Evolutionary conservation across 2,113 vertebrate species (phyloP), one percentile per base, ranked within the genome.

Genomic region (Psilopogon haemacephalus): DNA sequence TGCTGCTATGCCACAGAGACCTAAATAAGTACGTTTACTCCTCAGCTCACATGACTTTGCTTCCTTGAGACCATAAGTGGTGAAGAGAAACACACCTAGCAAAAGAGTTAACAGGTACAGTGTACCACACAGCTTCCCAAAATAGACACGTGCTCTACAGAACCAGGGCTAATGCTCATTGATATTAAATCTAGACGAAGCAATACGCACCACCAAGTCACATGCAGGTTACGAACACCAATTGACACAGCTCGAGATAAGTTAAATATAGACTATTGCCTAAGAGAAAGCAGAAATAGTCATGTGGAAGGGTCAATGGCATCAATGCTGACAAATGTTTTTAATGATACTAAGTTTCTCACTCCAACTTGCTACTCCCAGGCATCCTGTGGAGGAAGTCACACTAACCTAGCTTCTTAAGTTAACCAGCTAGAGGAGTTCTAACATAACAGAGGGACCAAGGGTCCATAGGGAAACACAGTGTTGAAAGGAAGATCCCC

Each of bases 11-110:
- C 55, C 88, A 84, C 68, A 74, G 78, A 94, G 77, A 88, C 71
- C 17, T 71, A 88, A 87, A 82, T 26, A 17, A 4, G 1, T 56
- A 17, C 80, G 68, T 88, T 96, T 89, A 83, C 48, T 69, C 84
- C 82, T 94, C 60, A 89, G 82, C 59, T 94, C 91, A 93, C 64
- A 83, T 74, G 87, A 85, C 56, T 93, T 70, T 60, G 15, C 38
- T 84, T 94, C 89, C 87, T 92, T 86, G 32, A 75, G 55, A 70
- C 74, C 37, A 73, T 69, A 83, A 91, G 76, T 0, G 2, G 70
- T 52, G 28, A 90, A 23, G 37, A 80, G 33, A 95, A 91, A 65
- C 6, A 83, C 0, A 0, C 46, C 33, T 16, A 83, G 48, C 70
- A 84, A 28, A 65, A 74, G 6, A 67, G 56, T 46, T 46, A 94